Evolutionary conservation across 2,113 vertebrate genomes (phyloP).

Genomic region (Lepidothrix coronata): DNA sequence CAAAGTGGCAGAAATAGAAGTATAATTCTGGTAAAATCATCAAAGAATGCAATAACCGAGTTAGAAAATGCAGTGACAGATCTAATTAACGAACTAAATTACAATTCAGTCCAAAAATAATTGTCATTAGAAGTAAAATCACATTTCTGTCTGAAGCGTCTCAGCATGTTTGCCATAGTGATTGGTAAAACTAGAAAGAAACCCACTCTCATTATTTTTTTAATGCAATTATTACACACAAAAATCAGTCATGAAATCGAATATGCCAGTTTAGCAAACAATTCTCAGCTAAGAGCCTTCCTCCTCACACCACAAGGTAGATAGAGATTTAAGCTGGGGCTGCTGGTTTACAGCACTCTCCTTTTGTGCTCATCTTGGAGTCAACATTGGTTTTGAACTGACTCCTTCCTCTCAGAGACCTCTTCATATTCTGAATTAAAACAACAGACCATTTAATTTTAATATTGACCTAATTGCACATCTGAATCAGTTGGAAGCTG

Average conservation of each 20-base stretch:
- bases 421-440: slow-evolving; percentile 44
- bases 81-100: slow-evolving; percentile 63
- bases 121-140: slow-evolving; percentile 56
- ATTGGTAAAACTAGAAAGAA: slow-evolving; percentile 1
- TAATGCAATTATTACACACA: slow-evolving; percentile 33
- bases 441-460: slow-evolving; percentile 65
- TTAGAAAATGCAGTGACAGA: slow-evolving; percentile 50
- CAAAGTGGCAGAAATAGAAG: slow-evolving; percentile 41
- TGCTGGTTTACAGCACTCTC: background rate
- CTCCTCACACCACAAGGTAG: background rate
- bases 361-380: background rate
- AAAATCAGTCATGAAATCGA: slow-evolving; percentile 51
- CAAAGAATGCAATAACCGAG: slow-evolving; percentile 19
- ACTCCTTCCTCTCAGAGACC: background rate
- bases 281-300: background rate
- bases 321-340: background rate
- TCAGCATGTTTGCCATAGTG: background rate
- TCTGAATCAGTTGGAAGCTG: slow-evolving; percentile 50
- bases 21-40: slow-evolving; percentile 38
- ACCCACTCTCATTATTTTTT: slow-evolving; percentile 28
- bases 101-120: slow-evolving; percentile 48
- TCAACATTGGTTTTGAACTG: background rate
- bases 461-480: slow-evolving; percentile 47
- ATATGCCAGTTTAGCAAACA: slow-evolving; percentile 28
- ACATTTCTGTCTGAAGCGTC: slow-evolving; percentile 40